Conservation (phyloP, 2,888 invertebrate species). For the Hypomecis punctinalis region DNA sequence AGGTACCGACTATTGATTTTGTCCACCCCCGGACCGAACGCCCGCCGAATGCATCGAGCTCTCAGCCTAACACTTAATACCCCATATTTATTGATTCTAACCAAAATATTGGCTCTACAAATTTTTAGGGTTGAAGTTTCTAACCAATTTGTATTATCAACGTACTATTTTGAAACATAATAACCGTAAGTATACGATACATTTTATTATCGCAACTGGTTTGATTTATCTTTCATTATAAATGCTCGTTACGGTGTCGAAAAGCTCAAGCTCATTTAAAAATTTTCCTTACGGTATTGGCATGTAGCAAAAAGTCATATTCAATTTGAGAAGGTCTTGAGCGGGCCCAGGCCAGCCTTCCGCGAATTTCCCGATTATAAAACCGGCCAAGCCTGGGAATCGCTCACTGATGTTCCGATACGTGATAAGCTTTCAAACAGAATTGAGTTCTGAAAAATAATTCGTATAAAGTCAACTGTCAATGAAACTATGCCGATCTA, state of each 20-base stretch:
- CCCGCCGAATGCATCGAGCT: conserved; percentile 69
- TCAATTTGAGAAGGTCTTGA: conserved; percentile 39
- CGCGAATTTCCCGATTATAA: conserved; percentile 73
- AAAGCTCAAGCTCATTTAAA: conserved; percentile 6
- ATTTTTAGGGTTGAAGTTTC: not conserved
- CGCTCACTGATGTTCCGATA: conserved; percentile 54
- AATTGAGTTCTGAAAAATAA: conserved; percentile 51
- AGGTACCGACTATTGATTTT: conserved; percentile 82
- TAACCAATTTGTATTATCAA: not conserved
- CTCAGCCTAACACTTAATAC: conserved; percentile 64
- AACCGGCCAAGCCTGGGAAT: conserved; percentile 68
- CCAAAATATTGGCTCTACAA: conserved; percentile 48
- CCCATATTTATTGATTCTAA: conserved; percentile 66
- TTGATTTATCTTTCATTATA: conserved; percentile 6
- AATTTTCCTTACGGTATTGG: conserved; percentile 31
- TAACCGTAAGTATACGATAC: too few species aligned
- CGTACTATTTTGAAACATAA: too few species aligned
- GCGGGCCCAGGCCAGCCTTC: conserved; percentile 59
- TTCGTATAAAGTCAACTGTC: conserved; percentile 21
- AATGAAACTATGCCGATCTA: conserved; percentile 29
- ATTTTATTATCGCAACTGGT: not conserved
- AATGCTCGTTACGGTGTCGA: not conserved
- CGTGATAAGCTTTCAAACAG: conserved; percentile 59
- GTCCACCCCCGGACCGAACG: conserved; percentile 78
- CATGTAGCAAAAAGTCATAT: conserved; percentile 31